Percentiles rank a stretch among this genome's conserved stretches.
Evolutionary conservation across 2,113 vertebrate species (phyloP).

Genomic region (Echinops telfairi): DNA sequence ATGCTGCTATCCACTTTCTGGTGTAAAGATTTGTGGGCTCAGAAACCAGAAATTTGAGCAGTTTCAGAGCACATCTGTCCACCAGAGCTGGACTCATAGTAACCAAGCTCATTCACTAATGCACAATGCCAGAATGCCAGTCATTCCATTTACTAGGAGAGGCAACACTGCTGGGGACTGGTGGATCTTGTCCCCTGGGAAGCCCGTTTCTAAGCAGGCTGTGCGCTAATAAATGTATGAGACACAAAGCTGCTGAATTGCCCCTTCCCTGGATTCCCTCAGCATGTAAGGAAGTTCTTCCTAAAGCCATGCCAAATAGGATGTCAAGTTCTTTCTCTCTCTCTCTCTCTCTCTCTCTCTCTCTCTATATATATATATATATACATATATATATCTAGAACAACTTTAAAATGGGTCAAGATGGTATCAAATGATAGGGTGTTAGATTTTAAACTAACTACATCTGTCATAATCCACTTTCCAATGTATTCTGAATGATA

Average conservation of each 20-base stretch:
- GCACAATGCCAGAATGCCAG: not conserved
- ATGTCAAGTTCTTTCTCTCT: not conserved
- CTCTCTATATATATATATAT: too few species aligned
- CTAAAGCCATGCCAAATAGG: not conserved
- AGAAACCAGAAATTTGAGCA: constrained; percentile 10
- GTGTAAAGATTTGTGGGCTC: not conserved
- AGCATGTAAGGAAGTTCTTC: not conserved
- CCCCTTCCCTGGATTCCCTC: not conserved
- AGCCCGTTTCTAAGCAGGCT: not conserved
- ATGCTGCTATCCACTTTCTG: not conserved
- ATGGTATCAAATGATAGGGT: too few species aligned
- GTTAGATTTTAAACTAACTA: too few species aligned
- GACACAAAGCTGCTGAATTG: not conserved
- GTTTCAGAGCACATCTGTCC: not conserved
- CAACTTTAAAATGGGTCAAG: too few species aligned
- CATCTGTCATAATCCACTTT: too few species aligned
- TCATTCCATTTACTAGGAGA: not conserved
- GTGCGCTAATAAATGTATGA: not conserved
- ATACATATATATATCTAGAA: too few species aligned
- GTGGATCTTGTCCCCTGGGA: fast-evolving
- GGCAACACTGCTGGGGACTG: not conserved
- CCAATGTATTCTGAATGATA: too few species aligned
- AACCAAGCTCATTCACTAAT: not conserved
- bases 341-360: too few species aligned
- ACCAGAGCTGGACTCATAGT: not conserved